Evolutionary conservation across 1,140 invertebrate genomes (phyloP), one percentile per base, ranked within the genome.

Genomic region (Zaprionus camerounensis): DNA sequence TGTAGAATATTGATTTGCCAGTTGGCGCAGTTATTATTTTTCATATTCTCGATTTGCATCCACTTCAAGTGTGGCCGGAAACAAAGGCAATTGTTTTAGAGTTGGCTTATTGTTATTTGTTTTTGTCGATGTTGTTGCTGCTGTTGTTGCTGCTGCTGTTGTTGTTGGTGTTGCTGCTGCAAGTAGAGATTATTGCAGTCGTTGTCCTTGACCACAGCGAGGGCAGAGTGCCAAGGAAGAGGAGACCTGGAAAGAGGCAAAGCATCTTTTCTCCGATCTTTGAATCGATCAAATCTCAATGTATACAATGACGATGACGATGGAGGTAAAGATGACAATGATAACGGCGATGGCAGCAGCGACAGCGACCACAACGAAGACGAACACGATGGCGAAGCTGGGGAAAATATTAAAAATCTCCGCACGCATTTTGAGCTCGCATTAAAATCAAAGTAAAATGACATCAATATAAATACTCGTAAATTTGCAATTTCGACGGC

Each of bases 381-480:
- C n/a, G n/a, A 46, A 51, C 1, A 20, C 12, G 34, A 20, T 20
- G 15, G 22, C 20, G 55, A 24, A 46, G 38, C 17, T 51, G 46
- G 44, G 44, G 26, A 38, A 84, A 90, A 82, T 90, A 90, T 90
- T 90, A 90, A 86, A 83, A 91, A 87, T 91, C 87, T 91, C 82
- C 66, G 83, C 83, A 91, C 80, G 81, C 87, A 81, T 87, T 84
- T 81, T 84, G 78, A 71, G 75, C 83, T 76, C 71, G 83, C 88
- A 91, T 91, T 84, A 87, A 91, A 91, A 91, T 91, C 88, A 91
- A 91, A 91, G 88, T 87, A 82, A 91, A 87, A 91, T 87, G 83
- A 85, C 87, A 91, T 88, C 88, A 91, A 91, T 91, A 90, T 90
- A 90, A 90, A 90, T 90, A 90, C 85, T 90, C 85, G 85, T 90